These are phyloP conservation scores for Autographa gamma DNA, from an alignment of 2,888 invertebrate genomes.

Conservation along the genomic window DNA sequence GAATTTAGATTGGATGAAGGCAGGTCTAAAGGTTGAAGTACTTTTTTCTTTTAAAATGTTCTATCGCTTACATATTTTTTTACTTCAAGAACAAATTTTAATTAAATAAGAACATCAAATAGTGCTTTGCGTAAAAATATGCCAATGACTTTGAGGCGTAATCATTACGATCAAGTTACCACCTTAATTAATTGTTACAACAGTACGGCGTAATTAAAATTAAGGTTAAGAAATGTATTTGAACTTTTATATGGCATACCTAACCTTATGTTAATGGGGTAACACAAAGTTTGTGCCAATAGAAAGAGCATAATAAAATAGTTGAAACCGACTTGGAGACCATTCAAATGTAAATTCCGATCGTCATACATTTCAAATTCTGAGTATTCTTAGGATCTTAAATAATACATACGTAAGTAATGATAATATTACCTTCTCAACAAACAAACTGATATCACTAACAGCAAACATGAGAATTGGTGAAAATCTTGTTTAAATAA, in stretches of 20 bases:
- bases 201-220: neutral
- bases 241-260: neutral
- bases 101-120: neutral
- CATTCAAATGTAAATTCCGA: slow-evolving; percentile 10
- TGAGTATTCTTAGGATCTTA: slow-evolving; percentile 29
- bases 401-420: slow-evolving; percentile 38
- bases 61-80: neutral
- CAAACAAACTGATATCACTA: slow-evolving; percentile 60
- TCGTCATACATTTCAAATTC: slow-evolving; percentile 20
- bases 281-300: neutral
- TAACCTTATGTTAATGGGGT: neutral
- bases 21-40: slow-evolving; percentile 3
- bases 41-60: neutral
- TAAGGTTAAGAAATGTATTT: neutral
- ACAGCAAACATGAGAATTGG: slow-evolving; percentile 53
- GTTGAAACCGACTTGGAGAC: neutral
- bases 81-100: neutral
- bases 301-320: neutral
- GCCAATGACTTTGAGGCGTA: neutral
- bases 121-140: neutral
- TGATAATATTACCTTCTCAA: slow-evolving; percentile 50
- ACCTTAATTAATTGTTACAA: neutral
- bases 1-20: slow-evolving; percentile 20
- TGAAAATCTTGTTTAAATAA: slow-evolving; percentile 29
- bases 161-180: neutral